Evolutionary conservation across 2,888 invertebrate species (phyloP).

Genomic region (Barypeithes pellucidus): DNA sequence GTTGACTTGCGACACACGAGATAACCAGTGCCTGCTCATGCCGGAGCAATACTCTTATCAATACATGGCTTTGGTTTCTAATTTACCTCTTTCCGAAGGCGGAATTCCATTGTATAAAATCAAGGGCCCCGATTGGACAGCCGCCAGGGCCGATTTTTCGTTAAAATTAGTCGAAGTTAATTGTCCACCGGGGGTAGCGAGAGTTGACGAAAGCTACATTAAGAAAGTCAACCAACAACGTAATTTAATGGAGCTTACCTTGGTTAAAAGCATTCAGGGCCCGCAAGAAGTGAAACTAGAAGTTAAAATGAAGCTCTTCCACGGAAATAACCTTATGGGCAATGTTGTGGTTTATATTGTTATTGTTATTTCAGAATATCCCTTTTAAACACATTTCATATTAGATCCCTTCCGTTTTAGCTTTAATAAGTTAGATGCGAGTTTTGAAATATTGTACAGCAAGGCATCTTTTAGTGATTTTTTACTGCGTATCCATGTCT

Average conservation of each 20-base stretch:
- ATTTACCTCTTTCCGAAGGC: slow-evolving; percentile 78
- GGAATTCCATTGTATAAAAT: slow-evolving; percentile 89
- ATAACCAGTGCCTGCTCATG: slow-evolving; percentile 82
- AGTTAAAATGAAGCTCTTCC: slow-evolving; percentile 88
- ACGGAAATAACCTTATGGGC: slow-evolving; percentile 82
- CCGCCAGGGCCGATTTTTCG: slow-evolving; percentile 82
- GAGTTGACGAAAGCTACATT: slow-evolving; percentile 68
- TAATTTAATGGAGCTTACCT: slow-evolving; percentile 84
- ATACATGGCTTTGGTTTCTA: slow-evolving; percentile 93
- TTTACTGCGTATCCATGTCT: too few relatives aligned
- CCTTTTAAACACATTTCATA: slow-evolving; percentile 73
- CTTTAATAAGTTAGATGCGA: too few relatives aligned
- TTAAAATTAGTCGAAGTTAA: slow-evolving; percentile 79
- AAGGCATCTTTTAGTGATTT: too few relatives aligned
- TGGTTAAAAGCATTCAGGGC: slow-evolving; percentile 84
- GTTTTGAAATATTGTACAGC: too few relatives aligned
- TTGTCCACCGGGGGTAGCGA: slow-evolving; percentile 75
- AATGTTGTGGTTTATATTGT: slow-evolving; percentile 89
- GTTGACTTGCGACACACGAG: slow-evolving; percentile 81
- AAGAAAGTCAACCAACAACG: slow-evolving; percentile 68
- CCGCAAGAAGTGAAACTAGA: slow-evolving; percentile 94
- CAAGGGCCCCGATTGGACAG: slow-evolving; percentile 83
- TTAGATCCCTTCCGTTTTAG: too few relatives aligned
- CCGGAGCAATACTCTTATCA: slow-evolving; percentile 94
- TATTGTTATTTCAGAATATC: slow-evolving; percentile 89